These are phyloP conservation scores for Platycheirus albimanus DNA, from an alignment of 2,888 invertebrate species.

Conservation along the genomic window DNA sequence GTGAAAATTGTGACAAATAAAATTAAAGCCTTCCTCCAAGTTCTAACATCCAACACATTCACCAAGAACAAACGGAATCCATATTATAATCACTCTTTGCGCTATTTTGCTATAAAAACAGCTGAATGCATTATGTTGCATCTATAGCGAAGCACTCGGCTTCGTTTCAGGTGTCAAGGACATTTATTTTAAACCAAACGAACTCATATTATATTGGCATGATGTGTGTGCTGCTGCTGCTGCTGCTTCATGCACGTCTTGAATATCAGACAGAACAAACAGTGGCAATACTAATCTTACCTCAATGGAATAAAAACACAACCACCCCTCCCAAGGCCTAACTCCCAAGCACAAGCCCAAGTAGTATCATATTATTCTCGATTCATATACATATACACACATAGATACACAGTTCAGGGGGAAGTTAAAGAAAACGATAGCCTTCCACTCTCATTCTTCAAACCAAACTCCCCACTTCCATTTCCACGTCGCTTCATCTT, in stretches of 20 bases:
- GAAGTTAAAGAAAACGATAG: constrained; percentile 41
- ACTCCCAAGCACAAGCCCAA: background rate
- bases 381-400: background rate
- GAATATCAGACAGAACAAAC: constrained; percentile 56
- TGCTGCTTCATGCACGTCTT: constrained; percentile 13
- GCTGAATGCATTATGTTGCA: constrained; percentile 14
- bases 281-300: constrained; percentile 34
- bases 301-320: constrained; percentile 46
- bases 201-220: constrained; percentile 45
- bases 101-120: no score
- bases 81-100: no score
- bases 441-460: background rate
- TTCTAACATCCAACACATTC: no score
- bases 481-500: constrained; percentile 3
- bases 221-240: background rate
- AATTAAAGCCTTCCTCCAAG: no score
- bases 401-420: background rate
- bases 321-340: background rate
- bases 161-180: constrained; percentile 62
- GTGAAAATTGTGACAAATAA: no score
- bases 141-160: constrained; percentile 14
- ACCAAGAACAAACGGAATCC: no score
- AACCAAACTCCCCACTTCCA: background rate
- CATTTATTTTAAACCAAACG: constrained; percentile 54
- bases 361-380: no score